Base-by-base conservation (phyloP, 2,113 vertebrate species). In the Phalacrocorax pelagicus region DNA sequence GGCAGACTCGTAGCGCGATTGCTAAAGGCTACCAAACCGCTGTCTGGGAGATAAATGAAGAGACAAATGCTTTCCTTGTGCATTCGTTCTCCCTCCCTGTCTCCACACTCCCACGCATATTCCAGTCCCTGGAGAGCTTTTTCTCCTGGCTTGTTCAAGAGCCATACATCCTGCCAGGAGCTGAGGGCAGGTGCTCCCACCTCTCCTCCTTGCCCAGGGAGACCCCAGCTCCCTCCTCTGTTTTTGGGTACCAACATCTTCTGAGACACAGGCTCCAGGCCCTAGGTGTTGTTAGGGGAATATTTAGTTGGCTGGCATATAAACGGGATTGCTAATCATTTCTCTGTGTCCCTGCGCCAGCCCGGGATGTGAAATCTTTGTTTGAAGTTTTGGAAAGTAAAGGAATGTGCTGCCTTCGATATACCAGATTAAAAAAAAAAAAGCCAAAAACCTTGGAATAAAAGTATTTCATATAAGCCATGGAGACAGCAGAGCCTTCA, bases 171-270 rank as follows among this genome's bases (percentile, higher is more conserved):
- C 44, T 5, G 5, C 34, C 2, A 5, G n/a, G 78, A 47, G 62
- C 67, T 19, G 38, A 66, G 40, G 47, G 26, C 51, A 17, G 55
- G 44, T 70, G 54, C 15, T 82, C 12, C n/a, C 51, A 11, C 58
- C 42, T 57, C 6, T 0, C 21, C 34, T 69, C 30, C 7, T 8
- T 38, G 10, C 20, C 46, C 2, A 0, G 12, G 49, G 30, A 74
- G 27, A 81, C 23, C 22, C 14, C 13, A 2, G n/a, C 29, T 58
- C n/a, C 15, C 10, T 71, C 14, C 40, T 26, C 44, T 77, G 40
- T 30, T 81, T 83, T 69, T 5, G 4, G 73, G 12, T 66, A 44
- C 42, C 2, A 3, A 13, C 34, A 15, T 46, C 40, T 70, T 38
- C 44, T 16, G 69, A 62, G 55, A 51, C n/a, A 20, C 24, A 14